Evolutionary conservation across 2,113 vertebrate species (phyloP).

Genomic region (Athene cunicularia): DNA sequence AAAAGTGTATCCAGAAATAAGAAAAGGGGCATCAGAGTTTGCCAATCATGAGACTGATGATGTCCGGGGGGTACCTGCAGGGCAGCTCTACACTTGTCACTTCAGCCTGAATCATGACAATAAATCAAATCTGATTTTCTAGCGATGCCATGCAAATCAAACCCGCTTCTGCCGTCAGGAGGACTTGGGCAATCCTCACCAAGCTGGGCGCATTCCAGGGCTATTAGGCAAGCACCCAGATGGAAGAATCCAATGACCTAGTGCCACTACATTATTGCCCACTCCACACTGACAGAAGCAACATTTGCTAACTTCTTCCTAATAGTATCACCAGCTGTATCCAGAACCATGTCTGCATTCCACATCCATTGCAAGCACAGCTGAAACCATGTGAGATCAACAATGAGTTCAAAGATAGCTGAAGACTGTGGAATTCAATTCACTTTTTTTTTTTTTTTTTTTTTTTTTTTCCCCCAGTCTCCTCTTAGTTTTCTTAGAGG

Average conservation of each 20-base stretch:
- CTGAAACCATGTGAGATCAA: neutral
- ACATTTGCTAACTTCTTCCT: neutral
- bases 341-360: neutral
- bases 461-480: neutral
- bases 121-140: neutral
- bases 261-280: neutral
- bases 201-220: neutral
- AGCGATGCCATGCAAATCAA: neutral
- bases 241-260: neutral
- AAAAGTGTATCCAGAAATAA: neutral
- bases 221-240: neutral
- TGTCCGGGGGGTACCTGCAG: neutral
- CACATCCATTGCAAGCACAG: neutral
- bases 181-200: neutral
- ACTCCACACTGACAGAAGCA: neutral
- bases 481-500: neutral
- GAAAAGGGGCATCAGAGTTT: neutral
- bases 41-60: rapidly evolving
- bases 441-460: neutral
- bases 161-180: neutral
- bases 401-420: neutral
- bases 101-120: neutral
- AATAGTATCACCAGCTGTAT: neutral
- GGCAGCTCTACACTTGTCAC: neutral
- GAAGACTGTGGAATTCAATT: neutral